Conservation (phyloP, 1,140 invertebrate species). For the Listronotus bonariensis region DNA sequence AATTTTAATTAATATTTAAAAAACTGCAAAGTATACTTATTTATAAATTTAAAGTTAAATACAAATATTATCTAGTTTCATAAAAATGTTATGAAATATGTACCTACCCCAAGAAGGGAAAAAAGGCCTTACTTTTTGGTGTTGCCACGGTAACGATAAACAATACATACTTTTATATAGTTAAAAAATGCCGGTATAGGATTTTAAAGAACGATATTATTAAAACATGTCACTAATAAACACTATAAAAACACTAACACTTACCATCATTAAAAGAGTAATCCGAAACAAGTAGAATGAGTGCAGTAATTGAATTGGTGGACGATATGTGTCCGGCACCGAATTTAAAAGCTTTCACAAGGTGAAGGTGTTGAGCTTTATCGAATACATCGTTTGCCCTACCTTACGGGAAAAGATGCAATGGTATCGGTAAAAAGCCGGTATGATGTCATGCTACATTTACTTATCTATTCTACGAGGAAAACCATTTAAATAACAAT, state of each 20-base stretch:
- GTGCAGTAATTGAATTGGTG: slow-evolving; percentile 27
- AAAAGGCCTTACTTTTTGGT: no score
- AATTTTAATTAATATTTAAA: no score
- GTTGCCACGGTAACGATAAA: no score
- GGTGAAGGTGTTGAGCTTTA: slow-evolving; percentile 29
- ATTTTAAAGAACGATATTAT: no score
- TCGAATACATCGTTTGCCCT: slow-evolving; percentile 21
- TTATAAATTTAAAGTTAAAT: no score
- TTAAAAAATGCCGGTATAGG: no score
- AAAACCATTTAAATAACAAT: background rate
- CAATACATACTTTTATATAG: no score
- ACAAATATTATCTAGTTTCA: no score
- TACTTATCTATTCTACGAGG: slow-evolving; percentile 8
- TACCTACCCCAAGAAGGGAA: no score
- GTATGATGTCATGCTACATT: slow-evolving; percentile 22
- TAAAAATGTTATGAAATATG: no score
- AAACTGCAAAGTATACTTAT: no score
- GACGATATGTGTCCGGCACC: slow-evolving; percentile 11
- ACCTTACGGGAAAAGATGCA: slow-evolving; percentile 8
- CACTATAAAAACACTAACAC: background rate
- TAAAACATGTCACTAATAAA: background rate
- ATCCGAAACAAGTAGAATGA: slow-evolving; percentile 14
- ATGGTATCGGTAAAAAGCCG: background rate
- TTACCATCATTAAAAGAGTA: slow-evolving; percentile 6
- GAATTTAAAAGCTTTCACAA: slow-evolving; percentile 38